phyloP scores from a whole-genome alignment of 2,113 vertebrate species.

The Cromileptes altivelis region DNA sequence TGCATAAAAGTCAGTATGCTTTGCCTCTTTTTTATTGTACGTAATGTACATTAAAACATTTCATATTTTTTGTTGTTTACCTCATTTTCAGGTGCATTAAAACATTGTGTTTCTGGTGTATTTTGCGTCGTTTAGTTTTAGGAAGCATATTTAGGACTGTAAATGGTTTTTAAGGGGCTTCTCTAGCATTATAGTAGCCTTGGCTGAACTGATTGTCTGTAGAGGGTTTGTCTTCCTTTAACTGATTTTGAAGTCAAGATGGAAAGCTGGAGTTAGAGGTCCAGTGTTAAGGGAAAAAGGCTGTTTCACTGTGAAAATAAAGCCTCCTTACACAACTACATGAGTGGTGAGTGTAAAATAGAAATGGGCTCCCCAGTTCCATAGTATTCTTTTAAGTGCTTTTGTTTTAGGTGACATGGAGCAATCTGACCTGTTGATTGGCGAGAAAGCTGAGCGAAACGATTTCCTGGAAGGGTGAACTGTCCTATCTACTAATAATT shows the following conservation, averaged over 20 bases:
- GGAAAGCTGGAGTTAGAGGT: neutral
- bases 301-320: neutral
- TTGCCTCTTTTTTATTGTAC: no score
- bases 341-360: conserved; percentile 1
- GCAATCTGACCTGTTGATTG: conserved; percentile 63
- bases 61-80: no score
- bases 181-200: neutral
- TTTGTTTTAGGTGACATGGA: conserved; percentile 46
- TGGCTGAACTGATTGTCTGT: neutral
- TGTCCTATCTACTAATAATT: conserved; percentile 67
- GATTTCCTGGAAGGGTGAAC: conserved; percentile 59
- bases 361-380: conserved; percentile 13
- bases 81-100: no score
- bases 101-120: neutral
- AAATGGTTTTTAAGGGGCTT: neutral
- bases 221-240: neutral
- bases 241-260: neutral
- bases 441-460: conserved; percentile 44
- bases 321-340: neutral
- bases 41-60: no score
- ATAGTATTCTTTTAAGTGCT: conserved; percentile 35
- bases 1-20: no score
- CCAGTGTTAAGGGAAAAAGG: conserved; percentile 5
- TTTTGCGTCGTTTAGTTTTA: neutral
- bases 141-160: neutral